Evolutionary conservation across 2,113 vertebrate genomes (phyloP), one percentile per base, ranked within the genome.

Genomic region (Condylura cristata): DNA sequence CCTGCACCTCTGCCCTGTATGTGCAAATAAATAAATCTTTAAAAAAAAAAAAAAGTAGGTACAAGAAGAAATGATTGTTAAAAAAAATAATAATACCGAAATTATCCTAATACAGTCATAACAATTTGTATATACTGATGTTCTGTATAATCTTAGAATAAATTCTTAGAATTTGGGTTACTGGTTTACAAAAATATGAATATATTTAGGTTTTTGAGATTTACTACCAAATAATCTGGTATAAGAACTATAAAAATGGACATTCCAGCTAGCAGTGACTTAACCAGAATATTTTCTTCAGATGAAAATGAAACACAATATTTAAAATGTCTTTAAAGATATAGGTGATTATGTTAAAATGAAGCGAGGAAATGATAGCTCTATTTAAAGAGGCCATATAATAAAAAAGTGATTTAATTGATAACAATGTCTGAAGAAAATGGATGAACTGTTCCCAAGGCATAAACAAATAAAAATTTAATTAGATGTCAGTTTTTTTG

Each of bases 261-360:
- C 24, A 56, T 70, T 91, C 28, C 7, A 71, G 20, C 28, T 84
- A 84, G 10, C 1, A 39, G 30, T 85, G 22, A 53, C 92, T 94
- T 75, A 76, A 34, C 34, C 51, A 89, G 39, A 88, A 65, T 81
- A 58, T 79, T 71, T 87, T 90, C 37, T 63, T 26, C 34, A 71
- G 56, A 53, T 90, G 37, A 72, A 91, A 70, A 81, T 71, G 68
- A 95, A 93, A 95, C 46, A 72, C 17, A 78, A 22, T 84, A 84
- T 71, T 83, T 79, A 48, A 78, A 92, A 79, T 90, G 58, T 60
- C 26, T 86, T 68, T n/a, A n/a, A n/a, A 78, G 66, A 87, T 70
- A 70, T 22, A 82, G 82, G 17, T 14, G 6, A 70, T 30, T 44
- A 18, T 78, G 30, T 61, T 44, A 72, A 75, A 80, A 85, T 51